Conservation (phyloP, 1,140 invertebrate genomes). For the Calycopis cecrops region DNA sequence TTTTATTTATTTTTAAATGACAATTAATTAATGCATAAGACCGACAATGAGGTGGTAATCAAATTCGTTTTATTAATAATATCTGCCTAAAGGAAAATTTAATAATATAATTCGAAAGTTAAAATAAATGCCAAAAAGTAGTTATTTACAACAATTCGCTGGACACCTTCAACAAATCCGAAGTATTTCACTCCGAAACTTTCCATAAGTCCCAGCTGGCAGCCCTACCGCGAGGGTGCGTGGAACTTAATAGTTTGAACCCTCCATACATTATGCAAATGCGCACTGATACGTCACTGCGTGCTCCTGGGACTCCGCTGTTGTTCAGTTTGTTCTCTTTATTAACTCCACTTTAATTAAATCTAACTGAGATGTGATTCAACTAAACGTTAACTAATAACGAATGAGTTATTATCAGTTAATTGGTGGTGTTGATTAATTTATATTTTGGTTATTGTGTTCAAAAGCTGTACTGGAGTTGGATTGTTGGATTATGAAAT, state of each 20-base stretch:
- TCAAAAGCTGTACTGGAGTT: background rate
- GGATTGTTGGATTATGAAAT: too few relatives aligned
- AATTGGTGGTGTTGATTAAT: background rate
- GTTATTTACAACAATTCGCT: too few relatives aligned
- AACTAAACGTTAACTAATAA: constrained; percentile 11
- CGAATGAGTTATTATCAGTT: background rate
- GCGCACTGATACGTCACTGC: constrained; percentile 66
- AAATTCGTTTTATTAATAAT: too few relatives aligned
- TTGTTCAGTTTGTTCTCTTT: constrained; percentile 67
- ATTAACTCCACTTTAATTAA: constrained; percentile 74
- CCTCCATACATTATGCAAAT: constrained; percentile 73
- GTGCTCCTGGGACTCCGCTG: constrained; percentile 69
- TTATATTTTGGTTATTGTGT: background rate
- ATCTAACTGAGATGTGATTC: constrained; percentile 26
- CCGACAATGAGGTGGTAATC: too few relatives aligned
- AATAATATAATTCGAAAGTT: too few relatives aligned
- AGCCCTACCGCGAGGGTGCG: constrained; percentile 36
- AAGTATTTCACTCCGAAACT: too few relatives aligned
- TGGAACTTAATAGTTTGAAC: constrained; percentile 65
- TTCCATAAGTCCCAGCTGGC: background rate
- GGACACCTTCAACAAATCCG: too few relatives aligned
- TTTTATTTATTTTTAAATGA: too few relatives aligned
- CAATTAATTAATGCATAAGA: too few relatives aligned
- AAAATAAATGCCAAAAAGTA: too few relatives aligned
- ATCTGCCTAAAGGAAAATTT: too few relatives aligned